Percentiles rank a stretch among this genome's conserved stretches.
phyloP scores from a whole-genome alignment of 23 tunicate genomes.

The Ciona savignyi region DNA sequence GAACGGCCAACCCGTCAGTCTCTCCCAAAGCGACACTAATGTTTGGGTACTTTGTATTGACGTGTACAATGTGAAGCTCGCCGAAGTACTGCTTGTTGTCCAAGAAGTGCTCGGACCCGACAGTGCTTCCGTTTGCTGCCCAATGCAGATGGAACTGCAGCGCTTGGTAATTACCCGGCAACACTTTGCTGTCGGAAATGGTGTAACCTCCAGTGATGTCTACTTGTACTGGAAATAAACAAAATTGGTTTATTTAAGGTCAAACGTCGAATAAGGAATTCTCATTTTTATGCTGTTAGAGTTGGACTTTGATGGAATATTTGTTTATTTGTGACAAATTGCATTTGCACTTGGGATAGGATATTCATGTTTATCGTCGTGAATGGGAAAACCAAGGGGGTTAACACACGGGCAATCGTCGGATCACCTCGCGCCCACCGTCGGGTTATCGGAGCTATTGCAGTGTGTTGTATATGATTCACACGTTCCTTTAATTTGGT shows the following conservation, averaged over 20 bases:
- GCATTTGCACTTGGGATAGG: no score
- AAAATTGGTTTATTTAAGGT: no score
- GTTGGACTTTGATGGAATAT: no score
- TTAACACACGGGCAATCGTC: no score
- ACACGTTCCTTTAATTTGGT: no score
- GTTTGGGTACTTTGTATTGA: constrained; percentile 42
- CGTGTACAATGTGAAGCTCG: constrained; percentile 58
- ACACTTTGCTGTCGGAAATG: not conserved
- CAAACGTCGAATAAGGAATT: not conserved
- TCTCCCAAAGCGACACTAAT: constrained; percentile 10
- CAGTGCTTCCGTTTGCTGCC: constrained; percentile 10
- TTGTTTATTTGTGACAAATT: no score
- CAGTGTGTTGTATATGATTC: no score
- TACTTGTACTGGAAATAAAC: not conserved
- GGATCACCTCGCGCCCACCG: no score
- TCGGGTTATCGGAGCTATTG: no score
- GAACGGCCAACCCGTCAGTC: constrained; percentile 52
- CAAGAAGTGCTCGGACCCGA: constrained; percentile 50
- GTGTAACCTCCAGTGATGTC: not conserved
- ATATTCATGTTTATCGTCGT: no score
- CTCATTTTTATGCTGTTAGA: not conserved
- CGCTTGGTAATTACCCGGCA: not conserved
- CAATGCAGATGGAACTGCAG: not conserved
- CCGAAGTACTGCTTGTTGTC: constrained; percentile 38
- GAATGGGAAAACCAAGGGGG: no score